These are phyloP conservation scores for Pavo muticus DNA, from an alignment of 2,113 vertebrate genomes.

Conservation along the genomic window DNA sequence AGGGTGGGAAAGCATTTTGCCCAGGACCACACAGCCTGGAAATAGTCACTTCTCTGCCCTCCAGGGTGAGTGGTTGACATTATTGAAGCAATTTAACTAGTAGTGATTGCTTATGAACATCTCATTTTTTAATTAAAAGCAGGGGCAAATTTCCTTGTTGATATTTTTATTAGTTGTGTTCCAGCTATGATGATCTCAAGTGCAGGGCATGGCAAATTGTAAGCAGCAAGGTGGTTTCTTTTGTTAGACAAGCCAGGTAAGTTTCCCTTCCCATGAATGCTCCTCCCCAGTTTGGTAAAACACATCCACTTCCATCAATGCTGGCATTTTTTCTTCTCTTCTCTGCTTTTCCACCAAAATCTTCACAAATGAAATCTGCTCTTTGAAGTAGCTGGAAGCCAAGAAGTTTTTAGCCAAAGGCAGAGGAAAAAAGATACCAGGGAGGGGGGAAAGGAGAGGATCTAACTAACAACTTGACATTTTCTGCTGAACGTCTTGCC, in stretches of 20 bases:
- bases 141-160: not conserved
- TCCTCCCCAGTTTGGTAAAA: not conserved
- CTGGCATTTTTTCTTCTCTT: not conserved
- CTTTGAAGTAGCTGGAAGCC: fast-evolving
- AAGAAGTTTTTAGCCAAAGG: not conserved
- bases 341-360: not conserved
- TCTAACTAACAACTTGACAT: not conserved
- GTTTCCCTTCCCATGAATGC: not conserved
- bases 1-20: not conserved
- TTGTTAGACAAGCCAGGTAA: not conserved
- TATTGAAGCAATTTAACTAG: not conserved
- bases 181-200: not conserved
- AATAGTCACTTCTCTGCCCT: not conserved
- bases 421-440: not conserved
- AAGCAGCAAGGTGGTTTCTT: fast-evolving
- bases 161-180: not conserved
- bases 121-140: not conserved
- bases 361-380: not conserved
- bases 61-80: not conserved
- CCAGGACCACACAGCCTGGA: not conserved
- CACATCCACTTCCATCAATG: fast-evolving
- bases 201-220: fast-evolving
- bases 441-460: not conserved
- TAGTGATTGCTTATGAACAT: not conserved
- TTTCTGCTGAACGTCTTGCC: not conserved